A percentile compares a stretch with the other conserved stretches of the same genome.
phyloP scores from a whole-genome alignment of 2,797 vertebrate genomes.

The Geotrypetes seraphini region DNA sequence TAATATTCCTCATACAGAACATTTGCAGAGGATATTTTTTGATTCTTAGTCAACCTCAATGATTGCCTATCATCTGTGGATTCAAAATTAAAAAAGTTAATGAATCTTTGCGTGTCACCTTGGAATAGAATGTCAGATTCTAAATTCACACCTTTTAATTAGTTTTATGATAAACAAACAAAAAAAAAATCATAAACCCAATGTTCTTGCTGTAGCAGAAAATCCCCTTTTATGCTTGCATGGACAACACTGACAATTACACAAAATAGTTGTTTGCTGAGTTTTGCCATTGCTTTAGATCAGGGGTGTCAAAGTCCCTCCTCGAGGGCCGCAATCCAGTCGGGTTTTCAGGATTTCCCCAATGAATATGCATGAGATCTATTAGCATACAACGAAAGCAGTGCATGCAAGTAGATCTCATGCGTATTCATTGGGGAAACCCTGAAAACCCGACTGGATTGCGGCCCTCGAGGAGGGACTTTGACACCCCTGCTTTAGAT shows the following conservation, averaged over 20 bases:
- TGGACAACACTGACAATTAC: slow-evolving; percentile 25
- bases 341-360: too few relatives aligned
- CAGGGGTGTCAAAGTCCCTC: too few relatives aligned
- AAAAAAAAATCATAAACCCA: slow-evolving; percentile 26
- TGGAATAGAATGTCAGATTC: slow-evolving; percentile 11
- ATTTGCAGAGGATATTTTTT: slow-evolving; percentile 24
- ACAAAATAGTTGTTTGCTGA: slow-evolving; percentile 12
- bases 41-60: slow-evolving; percentile 20
- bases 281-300: slow-evolving; percentile 17
- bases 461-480: too few relatives aligned
- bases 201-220: slow-evolving; percentile 31
- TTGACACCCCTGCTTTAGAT: too few relatives aligned
- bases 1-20: slow-evolving; percentile 19
- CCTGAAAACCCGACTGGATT: too few relatives aligned
- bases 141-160: slow-evolving; percentile 17
- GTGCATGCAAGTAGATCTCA: too few relatives aligned
- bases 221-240: slow-evolving; percentile 36
- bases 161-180: slow-evolving; percentile 37
- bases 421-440: too few relatives aligned
- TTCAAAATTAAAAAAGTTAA: slow-evolving; percentile 20
- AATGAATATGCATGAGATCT: too few relatives aligned
- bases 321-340: too few relatives aligned
- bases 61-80: slow-evolving; percentile 19
- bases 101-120: slow-evolving; percentile 1
- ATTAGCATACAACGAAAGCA: too few relatives aligned